phyloP scores from a whole-genome alignment of 2,888 invertebrate species.

The Hyles lineata region DNA sequence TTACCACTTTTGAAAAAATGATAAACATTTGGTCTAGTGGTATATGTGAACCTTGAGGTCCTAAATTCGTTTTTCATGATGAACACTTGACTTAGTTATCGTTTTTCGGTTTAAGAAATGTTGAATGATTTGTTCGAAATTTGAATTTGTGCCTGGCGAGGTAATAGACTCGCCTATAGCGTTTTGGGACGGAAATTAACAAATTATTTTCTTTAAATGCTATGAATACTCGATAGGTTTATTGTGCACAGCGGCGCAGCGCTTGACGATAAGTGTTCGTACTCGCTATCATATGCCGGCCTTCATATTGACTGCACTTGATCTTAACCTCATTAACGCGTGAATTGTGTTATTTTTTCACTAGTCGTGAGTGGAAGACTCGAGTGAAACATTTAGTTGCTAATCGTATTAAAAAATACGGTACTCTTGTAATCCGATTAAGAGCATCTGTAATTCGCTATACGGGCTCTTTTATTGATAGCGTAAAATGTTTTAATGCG shows the following conservation, averaged over 20 bases:
- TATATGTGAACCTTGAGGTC: too few species aligned
- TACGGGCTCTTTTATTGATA: neutral
- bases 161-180: too few species aligned
- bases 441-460: conserved; percentile 14
- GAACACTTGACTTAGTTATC: too few species aligned
- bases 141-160: too few species aligned
- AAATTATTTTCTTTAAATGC: too few species aligned
- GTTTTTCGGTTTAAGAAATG: too few species aligned
- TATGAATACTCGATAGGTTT: neutral
- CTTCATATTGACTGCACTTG: conserved; percentile 1
- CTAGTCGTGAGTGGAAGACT: neutral
- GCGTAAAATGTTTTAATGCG: neutral
- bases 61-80: too few species aligned
- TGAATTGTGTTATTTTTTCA: conserved; percentile 12
- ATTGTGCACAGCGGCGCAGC: neutral
- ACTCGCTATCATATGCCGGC: neutral
- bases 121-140: too few species aligned
- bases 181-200: too few species aligned
- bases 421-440: conserved; percentile 17
- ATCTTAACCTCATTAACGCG: conserved; percentile 12
- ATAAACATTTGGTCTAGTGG: too few species aligned
- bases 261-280: neutral
- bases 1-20: too few species aligned
- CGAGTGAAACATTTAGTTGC: neutral
- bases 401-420: conserved; percentile 13